Percentiles rank a stretch among this genome's conserved stretches.
Evolutionary conservation across 2,113 vertebrate species (phyloP).

Genomic region (Prochilodus magdalenae): DNA sequence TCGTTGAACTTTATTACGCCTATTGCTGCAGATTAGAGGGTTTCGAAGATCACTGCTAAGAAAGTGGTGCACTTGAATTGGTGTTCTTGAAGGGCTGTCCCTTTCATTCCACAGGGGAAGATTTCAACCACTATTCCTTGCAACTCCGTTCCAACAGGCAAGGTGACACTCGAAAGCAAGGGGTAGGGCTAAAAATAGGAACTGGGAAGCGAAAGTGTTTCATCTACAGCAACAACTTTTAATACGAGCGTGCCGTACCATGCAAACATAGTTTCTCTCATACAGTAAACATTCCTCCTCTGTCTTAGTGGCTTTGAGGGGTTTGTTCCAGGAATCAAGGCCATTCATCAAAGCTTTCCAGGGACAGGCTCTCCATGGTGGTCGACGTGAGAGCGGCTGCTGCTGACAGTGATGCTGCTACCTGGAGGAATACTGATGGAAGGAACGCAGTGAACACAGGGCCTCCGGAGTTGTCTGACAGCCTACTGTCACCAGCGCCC

Average conservation of each 20-base stretch:
- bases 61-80: no score
- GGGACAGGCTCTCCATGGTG: conserved; percentile 10
- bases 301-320: neutral
- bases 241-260: neutral
- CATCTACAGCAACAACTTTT: no score
- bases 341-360: conserved; percentile 50
- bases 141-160: no score
- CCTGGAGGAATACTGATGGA: conserved; percentile 50
- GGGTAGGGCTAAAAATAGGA: no score
- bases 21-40: no score
- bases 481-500: conserved; percentile 15
- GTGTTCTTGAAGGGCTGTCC: no score
- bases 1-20: no score
- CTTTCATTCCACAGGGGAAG: no score
- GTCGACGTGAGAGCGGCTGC: neutral
- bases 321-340: conserved; percentile 44
- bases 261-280: neutral
- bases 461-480: conserved; percentile 11
- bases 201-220: neutral
- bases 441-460: neutral
- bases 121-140: no score
- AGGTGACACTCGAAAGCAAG: no score
- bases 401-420: conserved; percentile 49
- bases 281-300: conserved; percentile 31
- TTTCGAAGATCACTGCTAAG: no score